Conservation (phyloP, 2,888 invertebrate genomes). For the Galerucella pusilla region DNA sequence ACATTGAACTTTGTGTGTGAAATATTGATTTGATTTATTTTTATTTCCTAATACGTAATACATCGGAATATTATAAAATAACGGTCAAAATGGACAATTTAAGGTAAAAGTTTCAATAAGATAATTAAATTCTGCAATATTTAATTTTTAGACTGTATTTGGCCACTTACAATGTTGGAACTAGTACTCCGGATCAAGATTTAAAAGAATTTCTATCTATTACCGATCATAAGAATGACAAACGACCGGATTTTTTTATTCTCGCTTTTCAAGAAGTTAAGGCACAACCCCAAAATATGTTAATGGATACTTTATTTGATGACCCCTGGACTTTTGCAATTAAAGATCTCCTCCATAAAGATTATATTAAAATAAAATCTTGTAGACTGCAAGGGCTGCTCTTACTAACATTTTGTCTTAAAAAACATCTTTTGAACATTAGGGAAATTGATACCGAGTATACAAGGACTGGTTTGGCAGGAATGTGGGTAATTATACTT, state of each 20-base stretch:
- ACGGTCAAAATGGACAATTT: constrained; percentile 22
- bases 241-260: constrained; percentile 85
- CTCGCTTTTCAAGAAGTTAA: constrained; percentile 91
- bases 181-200: constrained; percentile 78
- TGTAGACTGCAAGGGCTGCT: constrained; percentile 87
- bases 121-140: constrained; percentile 7
- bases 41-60: constrained; percentile 20
- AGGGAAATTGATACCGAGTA: constrained; percentile 88
- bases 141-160: constrained; percentile 74
- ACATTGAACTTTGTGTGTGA: neutral
- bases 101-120: constrained; percentile 7
- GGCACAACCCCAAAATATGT: constrained; percentile 85
- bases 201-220: constrained; percentile 75
- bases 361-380: constrained; percentile 82
- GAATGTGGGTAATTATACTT: constrained; percentile 83
- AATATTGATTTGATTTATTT: constrained; percentile 30
- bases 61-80: constrained; percentile 9
- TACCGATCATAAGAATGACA: constrained; percentile 70
- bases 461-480: constrained; percentile 90
- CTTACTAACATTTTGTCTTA: constrained; percentile 80
- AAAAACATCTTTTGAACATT: constrained; percentile 83
- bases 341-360: constrained; percentile 76
- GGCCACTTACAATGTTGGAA: constrained; percentile 92
- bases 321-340: constrained; percentile 87
- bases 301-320: constrained; percentile 83